These are phyloP conservation scores for Calliphora vomitoria DNA, from an alignment of 2,888 invertebrate species.

Conservation along the genomic window DNA sequence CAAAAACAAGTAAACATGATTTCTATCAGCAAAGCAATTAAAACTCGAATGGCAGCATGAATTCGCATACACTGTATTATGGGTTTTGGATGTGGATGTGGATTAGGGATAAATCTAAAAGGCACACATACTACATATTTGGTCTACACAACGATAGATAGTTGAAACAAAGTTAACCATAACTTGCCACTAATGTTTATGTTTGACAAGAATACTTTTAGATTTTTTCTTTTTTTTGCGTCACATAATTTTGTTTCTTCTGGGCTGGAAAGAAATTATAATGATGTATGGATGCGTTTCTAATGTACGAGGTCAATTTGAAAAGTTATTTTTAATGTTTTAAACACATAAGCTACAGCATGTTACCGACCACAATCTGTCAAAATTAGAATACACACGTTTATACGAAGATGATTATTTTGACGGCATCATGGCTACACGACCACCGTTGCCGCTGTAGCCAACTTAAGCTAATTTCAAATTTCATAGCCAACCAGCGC, in stretches of 20 bases:
- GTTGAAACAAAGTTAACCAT: slow-evolving; percentile 30
- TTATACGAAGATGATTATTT: too few relatives aligned
- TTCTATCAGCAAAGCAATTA: slow-evolving; percentile 64
- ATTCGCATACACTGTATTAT: background rate
- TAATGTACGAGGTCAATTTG: background rate
- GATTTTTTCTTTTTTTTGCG: slow-evolving; percentile 11
- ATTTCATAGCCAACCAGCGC: too few relatives aligned
- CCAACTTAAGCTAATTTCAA: too few relatives aligned
- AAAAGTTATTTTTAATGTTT: background rate
- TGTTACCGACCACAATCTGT: too few relatives aligned
- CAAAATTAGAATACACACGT: too few relatives aligned
- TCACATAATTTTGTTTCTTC: slow-evolving; percentile 37
- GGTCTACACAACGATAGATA: background rate
- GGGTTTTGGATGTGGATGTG: slow-evolving; percentile 18
- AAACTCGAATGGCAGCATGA: slow-evolving; percentile 47
- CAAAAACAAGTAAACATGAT: slow-evolving; percentile 44
- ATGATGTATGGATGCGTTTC: slow-evolving; percentile 7
- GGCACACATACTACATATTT: background rate
- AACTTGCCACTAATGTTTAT: slow-evolving; percentile 68
- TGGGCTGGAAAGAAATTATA: slow-evolving; percentile 20
- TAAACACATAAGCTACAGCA: too few relatives aligned
- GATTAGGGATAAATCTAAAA: slow-evolving; percentile 46
- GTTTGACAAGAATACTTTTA: slow-evolving; percentile 57
- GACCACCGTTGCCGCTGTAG: too few relatives aligned
- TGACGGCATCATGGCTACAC: too few relatives aligned